These are phyloP conservation scores for Ichneumoninae sp. DNA, from an alignment of 2,888 invertebrate species.

Conservation along the genomic window DNA sequence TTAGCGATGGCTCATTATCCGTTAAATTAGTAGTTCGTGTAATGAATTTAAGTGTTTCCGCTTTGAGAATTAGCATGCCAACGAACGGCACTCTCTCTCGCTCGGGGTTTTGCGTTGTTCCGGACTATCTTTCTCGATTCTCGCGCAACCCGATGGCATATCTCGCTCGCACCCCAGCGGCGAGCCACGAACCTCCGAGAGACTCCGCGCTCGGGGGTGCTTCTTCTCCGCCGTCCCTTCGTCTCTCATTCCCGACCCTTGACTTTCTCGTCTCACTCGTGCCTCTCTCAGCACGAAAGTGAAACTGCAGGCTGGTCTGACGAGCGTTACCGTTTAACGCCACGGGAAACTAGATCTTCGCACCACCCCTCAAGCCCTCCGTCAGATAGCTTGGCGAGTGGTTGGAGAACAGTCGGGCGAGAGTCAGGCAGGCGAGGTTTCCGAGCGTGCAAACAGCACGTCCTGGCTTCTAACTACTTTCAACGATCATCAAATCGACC, in stretches of 20 bases:
- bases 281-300: conserved; percentile 58
- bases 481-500: conserved; percentile 65
- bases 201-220: conserved; percentile 33
- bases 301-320: conserved; percentile 63
- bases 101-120: conserved; percentile 19
- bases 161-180: conserved; percentile 42
- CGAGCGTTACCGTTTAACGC: conserved; percentile 70
- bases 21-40: conserved; percentile 79
- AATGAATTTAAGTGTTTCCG: conserved; percentile 81
- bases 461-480: conserved; percentile 66
- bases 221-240: conserved; percentile 66
- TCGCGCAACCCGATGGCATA: conserved; percentile 45
- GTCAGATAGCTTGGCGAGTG: conserved; percentile 58
- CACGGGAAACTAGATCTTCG: conserved; percentile 69
- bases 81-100: conserved; percentile 70
- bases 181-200: conserved; percentile 27
- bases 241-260: conserved; percentile 28
- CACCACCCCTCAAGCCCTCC: conserved; percentile 46
- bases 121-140: conserved; percentile 61
- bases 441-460: conserved; percentile 69
- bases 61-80: conserved; percentile 78
- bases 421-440: conserved; percentile 44
- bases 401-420: conserved; percentile 41
- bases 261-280: conserved; percentile 50
- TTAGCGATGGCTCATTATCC: conserved; percentile 80